These are phyloP conservation scores for Osmoderma eremita DNA, from an alignment of 2,888 invertebrate species.

Conservation along the genomic window DNA sequence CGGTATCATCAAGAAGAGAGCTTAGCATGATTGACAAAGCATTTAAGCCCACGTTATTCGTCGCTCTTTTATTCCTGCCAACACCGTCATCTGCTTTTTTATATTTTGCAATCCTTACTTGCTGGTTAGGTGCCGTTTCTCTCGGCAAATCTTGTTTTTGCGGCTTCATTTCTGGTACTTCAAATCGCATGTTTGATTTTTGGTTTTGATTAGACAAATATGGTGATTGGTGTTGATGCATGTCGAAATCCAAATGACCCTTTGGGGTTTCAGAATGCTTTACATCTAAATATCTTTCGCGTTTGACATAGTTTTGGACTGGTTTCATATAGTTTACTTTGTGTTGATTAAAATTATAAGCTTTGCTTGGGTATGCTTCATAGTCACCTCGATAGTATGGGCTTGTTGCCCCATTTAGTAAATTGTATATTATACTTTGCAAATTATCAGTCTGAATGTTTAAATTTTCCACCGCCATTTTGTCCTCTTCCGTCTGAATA, in stretches of 20 bases:
- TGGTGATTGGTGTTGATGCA: no score
- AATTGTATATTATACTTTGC: conserved; percentile 50
- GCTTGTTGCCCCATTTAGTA: conserved; percentile 29
- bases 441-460: conserved; percentile 57
- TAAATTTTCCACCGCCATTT: conserved; percentile 52
- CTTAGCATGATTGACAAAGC: neutral
- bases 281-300: neutral
- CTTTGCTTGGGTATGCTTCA: neutral
- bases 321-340: neutral
- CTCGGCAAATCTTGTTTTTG: no score
- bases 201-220: no score
- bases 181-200: no score
- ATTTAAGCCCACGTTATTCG: neutral
- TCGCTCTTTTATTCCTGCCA: conserved; percentile 4
- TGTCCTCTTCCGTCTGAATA: conserved; percentile 55
- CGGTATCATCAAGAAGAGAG: neutral
- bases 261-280: neutral
- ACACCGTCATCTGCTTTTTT: neutral
- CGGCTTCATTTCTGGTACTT: no score
- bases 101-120: neutral
- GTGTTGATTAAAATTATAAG: neutral
- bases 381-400: no score
- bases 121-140: neutral
- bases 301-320: neutral
- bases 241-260: no score